Evolutionary conservation across 1,140 invertebrate genomes (phyloP).

Genomic region (Tigriopus japonicus): DNA sequence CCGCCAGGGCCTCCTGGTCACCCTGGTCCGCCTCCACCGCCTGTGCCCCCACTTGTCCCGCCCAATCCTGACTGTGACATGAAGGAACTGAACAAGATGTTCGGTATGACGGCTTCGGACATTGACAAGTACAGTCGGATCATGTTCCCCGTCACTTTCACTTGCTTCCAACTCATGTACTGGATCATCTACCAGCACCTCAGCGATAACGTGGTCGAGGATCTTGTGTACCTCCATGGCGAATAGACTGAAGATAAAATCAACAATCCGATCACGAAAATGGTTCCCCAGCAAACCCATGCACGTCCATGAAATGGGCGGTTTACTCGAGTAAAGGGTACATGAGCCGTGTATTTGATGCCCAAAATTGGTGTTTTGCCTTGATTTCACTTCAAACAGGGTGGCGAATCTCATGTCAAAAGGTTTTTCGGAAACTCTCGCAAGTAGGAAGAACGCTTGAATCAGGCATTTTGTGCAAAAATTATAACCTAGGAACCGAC

Average conservation of each 20-base stretch:
- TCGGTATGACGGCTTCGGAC: conserved; percentile 76
- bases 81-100: conserved; percentile 70
- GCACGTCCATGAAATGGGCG: too few relatives aligned
- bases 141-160: conserved; percentile 87
- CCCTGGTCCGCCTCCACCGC: background rate
- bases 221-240: conserved; percentile 50
- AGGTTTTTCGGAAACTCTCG: too few relatives aligned
- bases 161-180: conserved; percentile 94
- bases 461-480: too few relatives aligned
- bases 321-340: too few relatives aligned
- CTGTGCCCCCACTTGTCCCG: background rate
- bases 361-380: too few relatives aligned
- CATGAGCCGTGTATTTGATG: too few relatives aligned
- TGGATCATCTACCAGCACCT: conserved; percentile 94
- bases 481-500: too few relatives aligned
- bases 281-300: too few relatives aligned
- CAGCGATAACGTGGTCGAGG: conserved; percentile 78
- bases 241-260: background rate
- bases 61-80: conserved; percentile 12
- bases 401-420: too few relatives aligned
- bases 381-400: too few relatives aligned
- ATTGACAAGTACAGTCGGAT: conserved; percentile 92
- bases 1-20: background rate
- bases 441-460: too few relatives aligned
- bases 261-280: too few relatives aligned